Conservation (phyloP, 1,140 invertebrate species). For the Schmidtea mediterranea region DNA sequence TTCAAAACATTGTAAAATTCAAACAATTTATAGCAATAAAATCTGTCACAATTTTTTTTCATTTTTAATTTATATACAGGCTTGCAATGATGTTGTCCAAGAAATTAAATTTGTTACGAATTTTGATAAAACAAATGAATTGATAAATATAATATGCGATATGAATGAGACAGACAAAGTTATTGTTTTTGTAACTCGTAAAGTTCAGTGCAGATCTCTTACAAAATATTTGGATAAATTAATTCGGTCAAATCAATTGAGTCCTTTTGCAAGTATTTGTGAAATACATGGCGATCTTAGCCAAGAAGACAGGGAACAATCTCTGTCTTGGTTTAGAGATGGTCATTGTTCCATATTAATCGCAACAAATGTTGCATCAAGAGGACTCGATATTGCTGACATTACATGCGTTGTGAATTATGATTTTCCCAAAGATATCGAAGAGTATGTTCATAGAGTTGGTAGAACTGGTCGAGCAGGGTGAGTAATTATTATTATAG, state of each 20-base stretch:
- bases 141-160: conserved; percentile 32
- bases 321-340: conserved; percentile 62
- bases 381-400: conserved; percentile 92
- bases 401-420: conserved; percentile 98
- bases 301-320: conserved; percentile 82
- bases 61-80: neutral
- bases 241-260: too few relatives aligned
- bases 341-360: conserved; percentile 68
- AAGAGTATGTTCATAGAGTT: conserved; percentile 97
- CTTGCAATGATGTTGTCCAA: too few relatives aligned
- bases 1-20: too few relatives aligned
- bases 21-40: too few relatives aligned
- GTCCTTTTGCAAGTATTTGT: conserved; percentile 3
- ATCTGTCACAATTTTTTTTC: too few relatives aligned
- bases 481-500: conserved; percentile 31
- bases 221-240: too few relatives aligned
- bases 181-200: conserved; percentile 61
- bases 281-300: conserved; percentile 93
- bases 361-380: conserved; percentile 86
- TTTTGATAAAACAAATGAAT: too few relatives aligned
- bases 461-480: conserved; percentile 72
- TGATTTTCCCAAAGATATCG: conserved; percentile 87
- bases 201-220: conserved; percentile 18
- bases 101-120: too few relatives aligned
- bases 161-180: conserved; percentile 46